These are phyloP conservation scores for Ceryle rudis DNA, from an alignment of 2,797 vertebrate genomes.

Conservation along the genomic window DNA sequence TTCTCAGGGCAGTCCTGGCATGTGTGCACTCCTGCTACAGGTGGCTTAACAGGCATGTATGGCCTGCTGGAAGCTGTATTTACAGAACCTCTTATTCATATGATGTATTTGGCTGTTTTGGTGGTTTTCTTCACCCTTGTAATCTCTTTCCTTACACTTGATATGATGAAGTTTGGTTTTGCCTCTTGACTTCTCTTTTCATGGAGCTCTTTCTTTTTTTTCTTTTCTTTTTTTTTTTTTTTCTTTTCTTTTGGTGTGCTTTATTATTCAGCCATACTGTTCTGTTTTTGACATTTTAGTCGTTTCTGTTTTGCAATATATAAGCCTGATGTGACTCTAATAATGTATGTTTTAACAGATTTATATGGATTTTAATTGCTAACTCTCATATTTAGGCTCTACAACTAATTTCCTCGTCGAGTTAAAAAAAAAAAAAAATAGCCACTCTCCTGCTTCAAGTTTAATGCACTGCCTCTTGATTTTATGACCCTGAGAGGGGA, in stretches of 20 bases:
- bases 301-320: not conserved
- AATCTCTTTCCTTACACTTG: constrained; percentile 39
- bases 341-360: constrained; percentile 25
- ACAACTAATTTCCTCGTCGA: not conserved
- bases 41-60: not conserved
- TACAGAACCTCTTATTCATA: constrained; percentile 56
- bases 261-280: constrained; percentile 11
- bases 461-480: not conserved
- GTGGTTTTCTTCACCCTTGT: constrained; percentile 20
- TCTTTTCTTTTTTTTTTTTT: not conserved
- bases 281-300: not conserved
- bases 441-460: not conserved
- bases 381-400: not conserved
- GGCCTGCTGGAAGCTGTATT: not conserved
- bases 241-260: not conserved
- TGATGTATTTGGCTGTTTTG: constrained; percentile 50
- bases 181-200: constrained; percentile 43
- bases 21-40: not conserved
- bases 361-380: constrained; percentile 62
- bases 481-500: not conserved
- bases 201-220: not conserved
- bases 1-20: not conserved
- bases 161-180: constrained; percentile 49
- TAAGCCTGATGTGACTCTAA: not conserved
- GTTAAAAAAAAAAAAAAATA: not conserved